Conservation (phyloP, 2,888 invertebrate genomes). For the Teleiodes luculella region DNA sequence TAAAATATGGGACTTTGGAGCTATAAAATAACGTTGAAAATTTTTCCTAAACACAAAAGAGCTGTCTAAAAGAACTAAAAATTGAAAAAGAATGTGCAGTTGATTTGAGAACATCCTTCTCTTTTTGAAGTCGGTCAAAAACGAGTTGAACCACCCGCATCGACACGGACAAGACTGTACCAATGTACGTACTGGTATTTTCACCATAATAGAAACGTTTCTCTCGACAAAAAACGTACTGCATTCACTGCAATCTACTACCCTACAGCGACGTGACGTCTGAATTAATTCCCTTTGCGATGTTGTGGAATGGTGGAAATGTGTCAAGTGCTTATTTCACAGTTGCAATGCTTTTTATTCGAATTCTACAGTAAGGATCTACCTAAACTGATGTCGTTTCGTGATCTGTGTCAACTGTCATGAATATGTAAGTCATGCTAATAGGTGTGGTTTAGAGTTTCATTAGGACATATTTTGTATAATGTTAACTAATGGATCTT, state of each 20-base stretch:
- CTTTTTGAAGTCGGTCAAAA: no score
- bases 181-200: slow-evolving; percentile 41
- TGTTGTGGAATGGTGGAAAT: slow-evolving; percentile 17
- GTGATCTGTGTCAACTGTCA: slow-evolving; percentile 4
- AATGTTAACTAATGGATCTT: no score
- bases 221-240: slow-evolving; percentile 40
- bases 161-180: slow-evolving; percentile 30
- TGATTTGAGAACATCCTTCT: no score
- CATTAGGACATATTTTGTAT: background rate
- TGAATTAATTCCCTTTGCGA: slow-evolving; percentile 35
- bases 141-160: slow-evolving; percentile 35
- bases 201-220: slow-evolving; percentile 44
- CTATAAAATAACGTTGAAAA: no score
- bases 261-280: slow-evolving; percentile 30
- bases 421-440: slow-evolving; percentile 4
- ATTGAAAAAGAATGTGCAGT: no score
- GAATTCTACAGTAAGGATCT: slow-evolving; percentile 4
- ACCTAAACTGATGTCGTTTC: background rate
- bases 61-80: no score
- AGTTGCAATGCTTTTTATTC: slow-evolving; percentile 4
- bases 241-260: slow-evolving; percentile 28
- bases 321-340: slow-evolving; percentile 1
- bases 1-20: no score
- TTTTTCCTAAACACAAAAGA: no score
- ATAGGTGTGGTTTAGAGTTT: background rate